Evolutionary conservation across 1,140 invertebrate species (phyloP), one percentile per base, ranked within the genome.

Genomic region (Spodoptera frugiperda): DNA sequence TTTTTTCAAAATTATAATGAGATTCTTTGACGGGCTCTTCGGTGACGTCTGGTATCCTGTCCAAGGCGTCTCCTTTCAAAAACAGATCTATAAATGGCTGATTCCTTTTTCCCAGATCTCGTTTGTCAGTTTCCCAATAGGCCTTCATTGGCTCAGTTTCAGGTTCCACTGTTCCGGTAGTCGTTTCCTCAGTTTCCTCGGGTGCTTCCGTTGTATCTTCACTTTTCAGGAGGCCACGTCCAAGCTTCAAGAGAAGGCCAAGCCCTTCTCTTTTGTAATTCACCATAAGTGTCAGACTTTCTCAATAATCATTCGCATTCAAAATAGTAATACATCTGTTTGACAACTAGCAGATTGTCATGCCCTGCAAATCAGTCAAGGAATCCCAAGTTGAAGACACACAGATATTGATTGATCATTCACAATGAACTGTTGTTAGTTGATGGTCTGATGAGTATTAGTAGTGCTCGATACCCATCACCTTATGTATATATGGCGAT

Each of bases 281-380:
- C 88, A 91, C 87, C 92, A 94, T 94, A 93, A 87, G 91, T 91
- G 82, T 85, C 83, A 80, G 87, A 39, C 81, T 48, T 81, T 77
- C 76, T 77, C 73, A 76, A 86, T 84, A 84, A 87, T 87, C 80
- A 85, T 84, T 85, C 84, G 79, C 86, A 85, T 88, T 86, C 82
- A 86, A 90, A 87, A 87, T 79, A 76, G 65, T 82, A 83, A 82
- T 57, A 87, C 86, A 89, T 87, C 88, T 84, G 81, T 86, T 88
- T 88, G 85, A 79, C 83, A 85, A 83, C 75, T 86, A 91, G 87
- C 67, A 86, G 87, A 87, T 91, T 89, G 82, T 87, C 87, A 93
- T 91, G 86, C 89, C 92, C 92, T 94, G 92, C 78, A 92, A 94
- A 94, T 92, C 88, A 93, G 86, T 91, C 87, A 92, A 92, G 84